Conservation (phyloP, 2,797 vertebrate genomes). For the Heterohyrax brucei region DNA sequence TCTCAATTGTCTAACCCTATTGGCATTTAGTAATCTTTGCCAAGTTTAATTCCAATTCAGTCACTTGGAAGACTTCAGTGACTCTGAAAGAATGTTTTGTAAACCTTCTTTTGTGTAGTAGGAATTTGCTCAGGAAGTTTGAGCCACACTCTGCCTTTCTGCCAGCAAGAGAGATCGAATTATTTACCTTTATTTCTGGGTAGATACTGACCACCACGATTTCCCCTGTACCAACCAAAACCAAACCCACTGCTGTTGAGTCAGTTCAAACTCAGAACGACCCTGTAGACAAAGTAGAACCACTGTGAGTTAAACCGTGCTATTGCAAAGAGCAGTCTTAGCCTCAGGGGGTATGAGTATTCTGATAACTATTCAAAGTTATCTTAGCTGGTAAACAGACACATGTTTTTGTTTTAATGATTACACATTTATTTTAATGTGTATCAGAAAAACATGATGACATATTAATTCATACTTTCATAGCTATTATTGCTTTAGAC, state of each 20-base stretch:
- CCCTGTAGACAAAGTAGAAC: no score
- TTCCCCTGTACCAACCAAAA: neutral
- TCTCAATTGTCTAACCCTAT: slow-evolving; percentile 64
- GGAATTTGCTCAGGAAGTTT: slow-evolving; percentile 73
- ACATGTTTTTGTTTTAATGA: slow-evolving; percentile 15
- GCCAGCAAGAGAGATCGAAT: slow-evolving; percentile 48
- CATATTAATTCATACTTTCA: slow-evolving; percentile 13
- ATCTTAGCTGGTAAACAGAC: neutral
- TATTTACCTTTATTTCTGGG: slow-evolving; percentile 61
- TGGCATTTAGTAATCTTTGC: slow-evolving; percentile 67
- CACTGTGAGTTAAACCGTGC: neutral
- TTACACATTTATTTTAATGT: slow-evolving; percentile 36
- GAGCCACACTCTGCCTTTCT: slow-evolving; percentile 64
- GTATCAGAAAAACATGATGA: slow-evolving; percentile 2
- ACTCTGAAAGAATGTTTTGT: slow-evolving; percentile 56
- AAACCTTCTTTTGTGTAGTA: slow-evolving; percentile 62
- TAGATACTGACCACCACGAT: neutral
- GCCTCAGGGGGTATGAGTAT: neutral
- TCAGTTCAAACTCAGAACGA: no score
- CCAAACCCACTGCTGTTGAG: no score
- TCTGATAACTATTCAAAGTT: neutral
- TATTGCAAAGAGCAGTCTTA: neutral
- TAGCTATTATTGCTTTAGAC: slow-evolving; percentile 53
- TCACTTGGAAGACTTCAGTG: slow-evolving; percentile 65
- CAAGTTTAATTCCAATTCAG: slow-evolving; percentile 72